These are phyloP conservation scores for Upupa epops DNA, from an alignment of 2,113 vertebrate genomes.

Conservation along the genomic window DNA sequence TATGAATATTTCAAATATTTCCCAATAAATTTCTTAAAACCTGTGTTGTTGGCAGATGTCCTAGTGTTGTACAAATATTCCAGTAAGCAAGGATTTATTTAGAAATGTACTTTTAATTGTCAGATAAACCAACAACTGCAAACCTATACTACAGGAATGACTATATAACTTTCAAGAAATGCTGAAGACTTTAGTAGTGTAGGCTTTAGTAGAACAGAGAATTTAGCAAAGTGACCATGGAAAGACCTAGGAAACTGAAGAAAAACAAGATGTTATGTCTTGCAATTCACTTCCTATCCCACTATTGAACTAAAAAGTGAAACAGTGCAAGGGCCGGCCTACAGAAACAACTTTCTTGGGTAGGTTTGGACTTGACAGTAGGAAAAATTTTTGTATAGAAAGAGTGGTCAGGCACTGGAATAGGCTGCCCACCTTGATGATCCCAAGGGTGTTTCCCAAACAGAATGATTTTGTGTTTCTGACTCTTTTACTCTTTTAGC, in stretches of 20 bases:
- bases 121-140: not conserved
- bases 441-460: too few species aligned
- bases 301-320: not conserved
- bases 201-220: not conserved
- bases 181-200: not conserved
- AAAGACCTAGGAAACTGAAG: not conserved
- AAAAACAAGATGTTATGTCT: not conserved
- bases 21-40: not conserved
- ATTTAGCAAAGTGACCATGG: not conserved
- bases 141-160: not conserved
- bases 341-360: not conserved
- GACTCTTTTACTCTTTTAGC: not conserved
- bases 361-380: too few species aligned
- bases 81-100: not conserved
- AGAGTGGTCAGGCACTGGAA: too few species aligned
- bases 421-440: too few species aligned
- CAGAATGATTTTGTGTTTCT: too few species aligned
- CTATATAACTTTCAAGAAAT: not conserved
- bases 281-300: not conserved
- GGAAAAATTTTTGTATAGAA: too few species aligned
- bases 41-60: not conserved
- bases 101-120: not conserved
- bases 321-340: not conserved
- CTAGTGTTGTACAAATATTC: not conserved
- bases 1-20: not conserved